These are phyloP conservation scores for Ligdia adustata DNA, from an alignment of 2,888 invertebrate genomes.

Conservation along the genomic window DNA sequence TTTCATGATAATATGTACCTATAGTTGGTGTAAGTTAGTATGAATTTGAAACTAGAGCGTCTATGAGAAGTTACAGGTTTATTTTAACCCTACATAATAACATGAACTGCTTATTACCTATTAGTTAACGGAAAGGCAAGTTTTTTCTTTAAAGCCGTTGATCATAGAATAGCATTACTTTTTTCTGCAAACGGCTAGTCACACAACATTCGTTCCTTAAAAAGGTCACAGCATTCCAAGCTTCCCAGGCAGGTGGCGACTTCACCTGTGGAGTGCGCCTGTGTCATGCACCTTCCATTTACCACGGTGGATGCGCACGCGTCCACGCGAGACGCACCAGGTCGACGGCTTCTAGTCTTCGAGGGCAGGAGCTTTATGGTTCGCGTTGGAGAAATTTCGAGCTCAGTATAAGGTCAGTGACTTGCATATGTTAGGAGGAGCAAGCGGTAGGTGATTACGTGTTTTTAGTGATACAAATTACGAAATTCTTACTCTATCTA, in stretches of 20 bases:
- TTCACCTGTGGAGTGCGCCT: slow-evolving; percentile 47
- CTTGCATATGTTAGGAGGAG: neutral
- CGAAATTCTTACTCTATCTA: no score
- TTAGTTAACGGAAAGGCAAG: no score
- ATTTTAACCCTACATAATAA: no score
- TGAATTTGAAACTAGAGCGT: no score
- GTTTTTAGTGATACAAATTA: no score
- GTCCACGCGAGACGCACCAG: slow-evolving; percentile 67
- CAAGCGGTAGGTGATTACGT: no score
- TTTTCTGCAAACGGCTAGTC: slow-evolving; percentile 17
- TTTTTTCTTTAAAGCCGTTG: no score
- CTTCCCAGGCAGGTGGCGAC: slow-evolving; percentile 46
- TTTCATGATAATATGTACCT: no score
- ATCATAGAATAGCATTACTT: no score
- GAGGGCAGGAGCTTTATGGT: slow-evolving; percentile 14
- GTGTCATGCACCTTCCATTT: slow-evolving; percentile 70
- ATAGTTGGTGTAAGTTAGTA: no score
- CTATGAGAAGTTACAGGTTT: no score
- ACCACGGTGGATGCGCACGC: slow-evolving; percentile 67
- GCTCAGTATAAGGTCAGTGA: neutral
- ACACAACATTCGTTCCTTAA: slow-evolving; percentile 36
- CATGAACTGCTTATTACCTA: no score
- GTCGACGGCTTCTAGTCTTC: slow-evolving; percentile 57
- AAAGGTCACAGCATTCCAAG: slow-evolving; percentile 52
- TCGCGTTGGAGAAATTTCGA: neutral